Percentiles rank a stretch among this genome's conserved stretches.
Conservation (phyloP, 2,797 vertebrate species). For the Lerista edwardsae region DNA sequence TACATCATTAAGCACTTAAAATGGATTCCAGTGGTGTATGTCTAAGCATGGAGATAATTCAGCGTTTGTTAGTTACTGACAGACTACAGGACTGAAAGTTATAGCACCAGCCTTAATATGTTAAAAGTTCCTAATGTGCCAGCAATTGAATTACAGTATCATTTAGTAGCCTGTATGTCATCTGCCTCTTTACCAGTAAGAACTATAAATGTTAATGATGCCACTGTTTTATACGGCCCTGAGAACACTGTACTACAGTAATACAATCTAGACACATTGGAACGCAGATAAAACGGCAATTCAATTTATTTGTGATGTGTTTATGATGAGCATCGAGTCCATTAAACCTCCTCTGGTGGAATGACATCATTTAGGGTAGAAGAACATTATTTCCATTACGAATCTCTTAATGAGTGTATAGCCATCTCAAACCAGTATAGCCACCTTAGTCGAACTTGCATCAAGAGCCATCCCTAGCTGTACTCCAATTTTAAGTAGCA, state of each 20-base stretch:
- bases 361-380: slow-evolving; percentile 20
- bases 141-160: slow-evolving; percentile 67
- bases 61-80: slow-evolving; percentile 76
- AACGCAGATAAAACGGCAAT: slow-evolving; percentile 34
- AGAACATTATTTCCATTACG: background rate
- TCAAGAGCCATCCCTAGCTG: background rate
- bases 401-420: slow-evolving; percentile 31
- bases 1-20: slow-evolving; percentile 77
- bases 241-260: slow-evolving; percentile 34
- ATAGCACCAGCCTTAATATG: slow-evolving; percentile 62
- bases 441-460: background rate
- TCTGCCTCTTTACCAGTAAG: slow-evolving; percentile 53
- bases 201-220: slow-evolving; percentile 59
- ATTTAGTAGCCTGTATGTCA: slow-evolving; percentile 44
- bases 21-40: slow-evolving; percentile 72
- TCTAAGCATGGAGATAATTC: slow-evolving; percentile 75
- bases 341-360: slow-evolving; percentile 19
- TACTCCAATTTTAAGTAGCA: slow-evolving; percentile 17
- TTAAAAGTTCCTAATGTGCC: slow-evolving; percentile 67
- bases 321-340: background rate
- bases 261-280: slow-evolving; percentile 31
- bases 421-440: slow-evolving; percentile 31
- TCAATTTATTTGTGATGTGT: slow-evolving; percentile 51
- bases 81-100: slow-evolving; percentile 74
- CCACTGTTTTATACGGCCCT: slow-evolving; percentile 51